Evolutionary conservation across 2,888 invertebrate genomes (phyloP).

Genomic region (Mesorhabditis sp.): DNA sequence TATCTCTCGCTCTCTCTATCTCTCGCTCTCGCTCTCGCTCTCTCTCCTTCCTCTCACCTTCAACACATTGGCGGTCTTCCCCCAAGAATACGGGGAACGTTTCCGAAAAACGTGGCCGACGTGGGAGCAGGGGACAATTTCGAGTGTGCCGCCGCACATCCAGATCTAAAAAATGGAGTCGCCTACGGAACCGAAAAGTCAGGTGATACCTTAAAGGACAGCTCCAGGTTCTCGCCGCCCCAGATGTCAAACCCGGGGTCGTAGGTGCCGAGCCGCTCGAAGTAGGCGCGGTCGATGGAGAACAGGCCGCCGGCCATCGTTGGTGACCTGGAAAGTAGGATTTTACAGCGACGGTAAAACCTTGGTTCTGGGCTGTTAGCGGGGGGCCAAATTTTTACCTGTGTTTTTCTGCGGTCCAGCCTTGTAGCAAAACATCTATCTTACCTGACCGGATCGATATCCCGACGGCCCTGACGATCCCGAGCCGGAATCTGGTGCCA

Average conservation of each 20-base stretch:
- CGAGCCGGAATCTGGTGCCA: conserved; percentile 97
- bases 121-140: conserved; percentile 72
- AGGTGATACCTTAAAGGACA: conserved; percentile 81
- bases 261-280: conserved; percentile 89
- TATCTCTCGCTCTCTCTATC: no score
- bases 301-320: conserved; percentile 90
- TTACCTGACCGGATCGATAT: conserved; percentile 83
- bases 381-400: no score
- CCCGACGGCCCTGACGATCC: conserved; percentile 75
- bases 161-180: conserved; percentile 69
- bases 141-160: conserved; percentile 98
- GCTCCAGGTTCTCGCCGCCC: conserved; percentile 93
- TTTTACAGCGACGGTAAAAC: no score
- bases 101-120: conserved; percentile 89
- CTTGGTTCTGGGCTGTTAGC: no score
- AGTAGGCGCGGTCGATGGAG: conserved; percentile 87
- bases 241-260: conserved; percentile 99
- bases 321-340: conserved; percentile 32
- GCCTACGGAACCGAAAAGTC: background rate
- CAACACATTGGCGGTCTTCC: conserved; percentile 67
- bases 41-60: background rate
- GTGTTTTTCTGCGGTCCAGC: no score
- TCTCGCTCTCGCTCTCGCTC: no score
- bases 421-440: no score
- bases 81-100: conserved; percentile 95